A percentile compares a stretch with the other conserved stretches of the same genome.
phyloP scores from a whole-genome alignment of 2,888 invertebrate genomes.

The Bimastos eiseni region DNA sequence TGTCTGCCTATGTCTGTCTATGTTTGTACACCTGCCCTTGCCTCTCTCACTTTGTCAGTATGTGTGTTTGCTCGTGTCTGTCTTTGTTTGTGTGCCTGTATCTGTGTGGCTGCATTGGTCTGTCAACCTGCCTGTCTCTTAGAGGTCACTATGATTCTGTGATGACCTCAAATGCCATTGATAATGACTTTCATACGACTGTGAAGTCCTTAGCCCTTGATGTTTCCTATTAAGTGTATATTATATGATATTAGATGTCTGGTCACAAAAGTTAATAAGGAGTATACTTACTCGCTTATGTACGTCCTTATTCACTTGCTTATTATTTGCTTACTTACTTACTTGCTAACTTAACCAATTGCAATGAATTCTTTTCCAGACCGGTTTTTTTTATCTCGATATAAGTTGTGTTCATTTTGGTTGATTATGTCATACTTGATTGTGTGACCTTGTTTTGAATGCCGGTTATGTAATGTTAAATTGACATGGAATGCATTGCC shows the following conservation, averaged over 20 bases:
- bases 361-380: neutral
- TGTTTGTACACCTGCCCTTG: neutral
- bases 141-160: slow-evolving; percentile 38
- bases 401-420: neutral
- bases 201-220: neutral
- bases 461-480: too few species aligned
- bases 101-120: neutral
- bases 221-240: neutral
- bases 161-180: slow-evolving; percentile 35
- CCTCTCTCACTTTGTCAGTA: too few species aligned
- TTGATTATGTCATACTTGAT: too few species aligned
- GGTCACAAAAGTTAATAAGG: too few species aligned
- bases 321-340: too few species aligned
- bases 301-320: too few species aligned
- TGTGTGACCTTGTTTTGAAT: too few species aligned
- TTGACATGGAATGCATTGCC: too few species aligned
- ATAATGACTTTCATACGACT: neutral
- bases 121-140: neutral
- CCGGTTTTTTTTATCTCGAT: neutral
- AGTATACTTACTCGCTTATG: too few species aligned
- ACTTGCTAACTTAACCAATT: too few species aligned
- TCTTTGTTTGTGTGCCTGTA: neutral
- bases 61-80: neutral
- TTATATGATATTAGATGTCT: too few species aligned
- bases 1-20: neutral